phyloP scores from a whole-genome alignment of 2,797 vertebrate species.

The Trachurus trachurus region DNA sequence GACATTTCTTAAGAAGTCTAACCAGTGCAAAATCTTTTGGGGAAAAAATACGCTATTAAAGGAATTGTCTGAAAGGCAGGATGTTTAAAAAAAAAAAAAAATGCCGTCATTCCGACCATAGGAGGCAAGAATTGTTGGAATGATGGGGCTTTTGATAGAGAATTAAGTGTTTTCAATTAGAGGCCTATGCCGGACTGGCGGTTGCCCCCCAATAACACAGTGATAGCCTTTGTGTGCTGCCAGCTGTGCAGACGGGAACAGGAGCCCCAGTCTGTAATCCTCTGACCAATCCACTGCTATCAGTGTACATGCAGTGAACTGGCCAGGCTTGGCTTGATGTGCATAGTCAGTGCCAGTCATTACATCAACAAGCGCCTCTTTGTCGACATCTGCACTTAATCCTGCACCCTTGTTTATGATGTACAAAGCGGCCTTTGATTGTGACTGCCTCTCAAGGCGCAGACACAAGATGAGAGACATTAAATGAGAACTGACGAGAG shows the following conservation, averaged over 20 bases:
- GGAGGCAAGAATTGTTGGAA: too few relatives aligned
- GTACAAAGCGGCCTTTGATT: conserved; percentile 70
- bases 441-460: conserved; percentile 39
- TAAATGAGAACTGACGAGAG: conserved; percentile 33
- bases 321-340: conserved; percentile 37
- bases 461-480: conserved; percentile 24
- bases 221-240: conserved; percentile 44
- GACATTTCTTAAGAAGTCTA: too few relatives aligned
- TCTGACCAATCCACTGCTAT: conserved; percentile 44
- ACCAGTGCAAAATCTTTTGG: too few relatives aligned
- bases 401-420: conserved; percentile 51
- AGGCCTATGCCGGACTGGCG: too few relatives aligned
- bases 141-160: too few relatives aligned
- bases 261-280: conserved; percentile 51
- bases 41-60: too few relatives aligned
- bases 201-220: conserved; percentile 33
- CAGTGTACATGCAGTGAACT: conserved; percentile 37
- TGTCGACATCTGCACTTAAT: conserved; percentile 74
- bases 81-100: too few relatives aligned
- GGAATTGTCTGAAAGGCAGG: too few relatives aligned
- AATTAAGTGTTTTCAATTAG: too few relatives aligned
- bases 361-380: conserved; percentile 65
- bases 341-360: conserved; percentile 42
- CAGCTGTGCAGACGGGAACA: conserved; percentile 69
- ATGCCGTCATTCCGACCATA: too few relatives aligned